Conservation (phyloP, 2,888 invertebrate species). For the Cryptosula pallasiana region DNA sequence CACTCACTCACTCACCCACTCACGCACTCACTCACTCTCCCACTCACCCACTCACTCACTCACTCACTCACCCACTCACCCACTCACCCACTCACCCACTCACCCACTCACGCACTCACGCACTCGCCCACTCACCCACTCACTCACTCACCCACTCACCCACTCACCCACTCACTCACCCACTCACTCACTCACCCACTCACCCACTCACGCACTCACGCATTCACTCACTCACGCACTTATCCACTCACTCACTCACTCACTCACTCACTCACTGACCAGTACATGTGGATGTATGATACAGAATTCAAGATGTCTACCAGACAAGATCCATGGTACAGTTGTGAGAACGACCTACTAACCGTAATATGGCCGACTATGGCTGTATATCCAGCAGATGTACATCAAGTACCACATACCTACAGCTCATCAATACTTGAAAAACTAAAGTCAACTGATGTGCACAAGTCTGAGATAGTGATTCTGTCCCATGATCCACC, state of each 20-base stretch:
- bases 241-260: constrained; percentile 28
- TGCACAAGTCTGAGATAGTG: too few relatives aligned
- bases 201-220: constrained; percentile 22
- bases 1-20: neutral
- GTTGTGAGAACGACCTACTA: too few relatives aligned
- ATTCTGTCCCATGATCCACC: too few relatives aligned
- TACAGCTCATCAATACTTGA: too few relatives aligned
- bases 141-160: neutral
- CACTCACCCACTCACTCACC: neutral
- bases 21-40: neutral
- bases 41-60: neutral
- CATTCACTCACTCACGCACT: constrained; percentile 28
- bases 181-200: neutral
- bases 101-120: neutral
- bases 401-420: too few relatives aligned
- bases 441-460: too few relatives aligned
- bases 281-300: too few relatives aligned
- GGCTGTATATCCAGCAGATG: too few relatives aligned
- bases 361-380: too few relatives aligned
- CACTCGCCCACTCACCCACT: neutral
- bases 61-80: neutral
- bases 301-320: too few relatives aligned
- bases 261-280: constrained; percentile 29
- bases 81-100: neutral
- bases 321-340: too few relatives aligned